Evolutionary conservation across 2,113 vertebrate genomes (phyloP), one percentile per base, ranked within the genome.

Genomic region (Clarias batrachus): DNA sequence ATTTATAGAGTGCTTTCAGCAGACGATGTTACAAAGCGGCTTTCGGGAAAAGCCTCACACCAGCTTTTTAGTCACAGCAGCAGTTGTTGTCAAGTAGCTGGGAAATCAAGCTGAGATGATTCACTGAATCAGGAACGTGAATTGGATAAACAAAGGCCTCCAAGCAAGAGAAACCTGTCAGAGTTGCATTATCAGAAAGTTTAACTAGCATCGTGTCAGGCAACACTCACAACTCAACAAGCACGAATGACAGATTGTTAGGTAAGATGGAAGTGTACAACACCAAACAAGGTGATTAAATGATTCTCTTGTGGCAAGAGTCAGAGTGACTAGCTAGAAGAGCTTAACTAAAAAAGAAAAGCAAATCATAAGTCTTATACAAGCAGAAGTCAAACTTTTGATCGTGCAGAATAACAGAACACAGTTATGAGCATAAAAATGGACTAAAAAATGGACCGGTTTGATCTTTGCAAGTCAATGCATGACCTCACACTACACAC

Each of bases 41-140:
- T 41, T 48, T 48, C 11, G 8, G 23, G 23, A 4, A 74, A 48
- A 74, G 21, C 70, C 37, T 25, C 48, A 21, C 19, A 73, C 37
- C 17, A 19, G 7, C 70, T 73, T 73, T 48, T 41, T 41, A 48
- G 10, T 74, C 71, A 74, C 33, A 48, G 37, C 71, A 48, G 9
- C 37, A 13, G 71, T 41, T 48, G 33, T 37, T 71, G 71, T 48
- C 9, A 48, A 74, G 37, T 74, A 8, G 13, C 71, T 25, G 21
- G 71, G 37, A 74, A 74, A 74, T 74, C 37, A 12, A 48, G 71
- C 71, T 74, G 37, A 74, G 37, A 41, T 74, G 37, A 74, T 48
- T 74, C 71, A 74, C 37, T 48, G 21, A 74, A 23, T 74, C 21
- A 74, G 37, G 19, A 48, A 74, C 19, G 71, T 74, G 71, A 48